Evolutionary conservation across 2,797 vertebrate species (phyloP).

Genomic region (Arremon brunneinucha): DNA sequence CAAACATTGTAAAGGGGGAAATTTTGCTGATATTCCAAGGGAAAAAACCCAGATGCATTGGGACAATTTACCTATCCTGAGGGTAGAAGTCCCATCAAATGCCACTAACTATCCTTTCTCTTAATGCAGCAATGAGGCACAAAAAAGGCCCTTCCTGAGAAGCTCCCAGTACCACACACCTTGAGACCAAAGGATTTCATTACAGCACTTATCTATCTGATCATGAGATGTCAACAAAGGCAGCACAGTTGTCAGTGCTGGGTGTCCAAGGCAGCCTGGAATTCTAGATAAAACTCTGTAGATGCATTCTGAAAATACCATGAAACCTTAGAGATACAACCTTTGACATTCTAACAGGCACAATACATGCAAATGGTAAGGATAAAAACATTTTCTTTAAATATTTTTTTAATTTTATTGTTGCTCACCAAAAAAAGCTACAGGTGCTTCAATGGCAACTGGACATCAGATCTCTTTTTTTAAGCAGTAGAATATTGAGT

Average conservation of each 20-base stretch:
- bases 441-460: background rate
- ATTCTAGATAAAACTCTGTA: background rate
- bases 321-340: background rate
- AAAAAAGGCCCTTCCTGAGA: background rate
- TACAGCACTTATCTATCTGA: background rate
- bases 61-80: background rate
- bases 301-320: background rate
- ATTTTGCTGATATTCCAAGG: background rate
- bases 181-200: background rate
- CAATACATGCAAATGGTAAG: background rate
- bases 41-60: background rate
- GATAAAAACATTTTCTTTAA: background rate
- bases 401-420: background rate
- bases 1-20: fast-evolving
- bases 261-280: background rate
- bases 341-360: background rate
- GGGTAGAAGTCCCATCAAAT: background rate
- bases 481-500: background rate
- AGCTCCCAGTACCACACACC: background rate
- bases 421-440: background rate
- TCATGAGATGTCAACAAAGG: background rate
- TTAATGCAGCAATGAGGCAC: background rate
- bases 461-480: background rate
- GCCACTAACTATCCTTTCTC: background rate
- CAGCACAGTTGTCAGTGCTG: background rate